Base-by-base conservation (phyloP, 2,113 vertebrate species). In the Colius striatus region DNA sequence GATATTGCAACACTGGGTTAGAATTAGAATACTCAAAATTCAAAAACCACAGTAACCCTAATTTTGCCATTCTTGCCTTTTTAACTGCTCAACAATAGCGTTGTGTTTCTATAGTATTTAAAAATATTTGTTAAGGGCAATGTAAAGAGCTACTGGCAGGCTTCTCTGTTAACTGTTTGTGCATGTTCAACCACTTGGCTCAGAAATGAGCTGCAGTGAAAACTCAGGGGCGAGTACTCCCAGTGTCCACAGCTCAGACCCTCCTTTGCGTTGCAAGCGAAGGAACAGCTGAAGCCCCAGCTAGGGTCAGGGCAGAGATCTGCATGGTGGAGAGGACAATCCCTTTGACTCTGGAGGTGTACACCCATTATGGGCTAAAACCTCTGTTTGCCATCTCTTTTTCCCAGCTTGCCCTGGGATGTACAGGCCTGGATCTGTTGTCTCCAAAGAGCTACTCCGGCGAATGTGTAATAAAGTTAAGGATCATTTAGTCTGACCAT, bases 21-120 rank as follows among this genome's bases (percentile, higher is more conserved):
- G 96, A 97, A 91, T 94, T 95, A 90, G 90, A 96, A 94, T 93
- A 86, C 79, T 86, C 45, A 86, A 93, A 95, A 97, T 92, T 90
- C 63, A 90, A 94, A 94, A 96, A 93, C 95, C 96, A 95, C 94
- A 96, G 82, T 92, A 92, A 94, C 72, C 88, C 85, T 90, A 88
- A 92, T 95, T 97, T 96, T 97, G 68, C 76, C 93, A 90, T 95
- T 96, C 76, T 86, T 95, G 78, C 21, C 53, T 94, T 92, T 95
- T 88, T 91, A 90, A 77, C 82, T 93, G 73, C 90, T 90, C n/a
- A 86, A 95, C 95, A 95, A 97, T 93, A 89, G 93, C 15, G 32
- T 41, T 92, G 53, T 93, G 83, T 96, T 97, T 90, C 79, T 88
- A 78, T 34, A 94, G 61, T 38, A 57, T 72, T 95, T 72, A 63